phyloP scores from a whole-genome alignment of 2,888 invertebrate genomes.

The Diaperis boleti region DNA sequence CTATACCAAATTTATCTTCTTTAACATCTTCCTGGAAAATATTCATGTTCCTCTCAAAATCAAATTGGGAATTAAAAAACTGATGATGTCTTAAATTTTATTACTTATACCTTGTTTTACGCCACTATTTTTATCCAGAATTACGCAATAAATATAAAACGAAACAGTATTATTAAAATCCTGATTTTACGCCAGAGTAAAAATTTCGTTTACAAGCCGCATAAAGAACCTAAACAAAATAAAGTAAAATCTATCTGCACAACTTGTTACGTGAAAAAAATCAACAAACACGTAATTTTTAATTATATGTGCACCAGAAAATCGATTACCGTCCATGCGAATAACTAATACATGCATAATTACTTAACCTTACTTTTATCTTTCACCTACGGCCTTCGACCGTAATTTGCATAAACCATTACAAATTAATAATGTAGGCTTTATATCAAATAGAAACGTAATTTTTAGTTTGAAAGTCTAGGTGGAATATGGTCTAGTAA shows the following conservation, averaged over 20 bases:
- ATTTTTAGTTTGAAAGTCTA: conserved; percentile 9
- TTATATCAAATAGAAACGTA: conserved; percentile 21
- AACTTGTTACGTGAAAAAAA: conserved; percentile 24
- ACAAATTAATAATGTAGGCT: conserved; percentile 27
- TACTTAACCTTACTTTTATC: conserved; percentile 31
- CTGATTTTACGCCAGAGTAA: conserved; percentile 15
- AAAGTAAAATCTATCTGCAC: conserved; percentile 18
- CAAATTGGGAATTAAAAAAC: conserved; percentile 14
- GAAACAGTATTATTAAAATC: conserved; percentile 1
- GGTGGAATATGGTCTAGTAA: conserved; percentile 1
- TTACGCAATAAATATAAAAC: conserved; percentile 9
- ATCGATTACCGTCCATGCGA: conserved; percentile 24
- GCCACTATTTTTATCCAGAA: background rate
- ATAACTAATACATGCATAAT: conserved; percentile 33
- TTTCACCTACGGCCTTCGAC: conserved; percentile 18
- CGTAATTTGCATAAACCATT: conserved; percentile 26
- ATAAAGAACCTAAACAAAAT: conserved; percentile 26
- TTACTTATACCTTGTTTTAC: background rate
- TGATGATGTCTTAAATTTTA: conserved; percentile 7
- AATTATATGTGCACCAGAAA: conserved; percentile 28
- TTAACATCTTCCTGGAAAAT: conserved; percentile 9
- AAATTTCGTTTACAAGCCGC: conserved; percentile 23
- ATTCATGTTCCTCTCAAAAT: conserved; percentile 1
- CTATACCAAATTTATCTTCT: conserved; percentile 3
- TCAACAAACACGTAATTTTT: conserved; percentile 31